Evolutionary conservation across 2,797 vertebrate genomes (phyloP).

Genomic region (Caiman crocodilus): DNA sequence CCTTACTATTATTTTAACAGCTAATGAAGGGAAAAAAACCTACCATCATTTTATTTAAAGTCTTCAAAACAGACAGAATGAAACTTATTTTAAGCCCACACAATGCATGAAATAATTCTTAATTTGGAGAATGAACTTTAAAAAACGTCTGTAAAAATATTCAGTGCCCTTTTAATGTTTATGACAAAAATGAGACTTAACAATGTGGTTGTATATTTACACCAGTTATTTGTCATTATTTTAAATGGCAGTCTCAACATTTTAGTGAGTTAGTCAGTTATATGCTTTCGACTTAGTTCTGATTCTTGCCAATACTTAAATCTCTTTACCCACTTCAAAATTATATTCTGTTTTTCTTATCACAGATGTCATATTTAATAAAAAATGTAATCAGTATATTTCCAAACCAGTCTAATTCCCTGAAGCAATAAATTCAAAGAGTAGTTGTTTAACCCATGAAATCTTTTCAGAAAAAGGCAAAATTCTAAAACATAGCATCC

Average conservation of each 20-base stretch:
- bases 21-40: neutral
- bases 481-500: rapidly evolving
- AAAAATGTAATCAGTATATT: neutral
- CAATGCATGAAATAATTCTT: neutral
- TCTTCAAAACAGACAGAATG: neutral
- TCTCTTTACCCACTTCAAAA: neutral
- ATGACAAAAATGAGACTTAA: neutral
- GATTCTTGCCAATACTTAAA: neutral
- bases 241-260: neutral
- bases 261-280: neutral
- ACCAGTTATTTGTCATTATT: rapidly evolving
- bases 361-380: neutral
- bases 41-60: rapidly evolving
- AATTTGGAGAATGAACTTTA: neutral
- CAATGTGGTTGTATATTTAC: neutral
- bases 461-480: neutral
- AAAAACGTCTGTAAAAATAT: rapidly evolving
- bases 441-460: neutral
- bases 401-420: neutral
- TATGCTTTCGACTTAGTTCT: rapidly evolving
- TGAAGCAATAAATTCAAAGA: neutral
- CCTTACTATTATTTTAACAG: neutral
- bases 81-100: neutral
- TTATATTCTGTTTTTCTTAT: neutral
- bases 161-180: rapidly evolving